These are phyloP conservation scores for Hemicentrotus pulcherrimus DNA, from an alignment of 35 echinoderm and acorn worm genomes.

Conservation along the genomic window DNA sequence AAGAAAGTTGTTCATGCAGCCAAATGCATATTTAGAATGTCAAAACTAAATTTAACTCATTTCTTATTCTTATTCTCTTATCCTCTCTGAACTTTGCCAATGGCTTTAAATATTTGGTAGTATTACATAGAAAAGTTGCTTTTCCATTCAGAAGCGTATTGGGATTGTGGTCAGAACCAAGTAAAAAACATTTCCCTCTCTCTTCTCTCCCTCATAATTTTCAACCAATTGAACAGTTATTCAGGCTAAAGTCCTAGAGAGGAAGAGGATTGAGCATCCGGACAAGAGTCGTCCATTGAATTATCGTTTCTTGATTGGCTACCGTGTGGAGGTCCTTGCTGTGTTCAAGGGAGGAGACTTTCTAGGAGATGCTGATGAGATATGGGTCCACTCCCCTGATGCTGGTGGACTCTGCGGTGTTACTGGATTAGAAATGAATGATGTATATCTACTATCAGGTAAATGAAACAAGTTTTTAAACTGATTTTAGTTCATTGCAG, in stretches of 20 bases:
- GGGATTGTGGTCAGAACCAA: no score
- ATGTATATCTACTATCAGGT: slow-evolving; percentile 32
- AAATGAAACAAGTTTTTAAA: not conserved
- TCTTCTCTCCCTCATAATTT: not conserved
- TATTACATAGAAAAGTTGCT: no score
- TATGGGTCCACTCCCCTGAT: not conserved
- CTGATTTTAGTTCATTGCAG: no score
- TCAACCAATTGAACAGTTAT: not conserved
- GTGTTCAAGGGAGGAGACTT: slow-evolving; percentile 14
- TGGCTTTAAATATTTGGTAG: no score
- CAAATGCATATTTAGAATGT: no score
- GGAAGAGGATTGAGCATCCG: not conserved
- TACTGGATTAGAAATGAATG: not conserved
- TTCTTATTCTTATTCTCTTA: no score
- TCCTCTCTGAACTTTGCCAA: no score
- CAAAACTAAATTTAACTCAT: no score
- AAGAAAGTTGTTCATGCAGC: no score
- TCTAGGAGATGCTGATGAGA: not conserved
- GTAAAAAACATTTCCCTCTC: not conserved
- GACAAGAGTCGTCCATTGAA: not conserved
- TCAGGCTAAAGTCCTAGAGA: not conserved
- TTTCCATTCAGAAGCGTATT: no score
- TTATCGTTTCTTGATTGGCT: slow-evolving; percentile 29
- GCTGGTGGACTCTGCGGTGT: slow-evolving; percentile 42
- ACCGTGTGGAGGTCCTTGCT: not conserved